phyloP scores from a whole-genome alignment of 2,113 vertebrate genomes.

The Plecotus auritus region DNA sequence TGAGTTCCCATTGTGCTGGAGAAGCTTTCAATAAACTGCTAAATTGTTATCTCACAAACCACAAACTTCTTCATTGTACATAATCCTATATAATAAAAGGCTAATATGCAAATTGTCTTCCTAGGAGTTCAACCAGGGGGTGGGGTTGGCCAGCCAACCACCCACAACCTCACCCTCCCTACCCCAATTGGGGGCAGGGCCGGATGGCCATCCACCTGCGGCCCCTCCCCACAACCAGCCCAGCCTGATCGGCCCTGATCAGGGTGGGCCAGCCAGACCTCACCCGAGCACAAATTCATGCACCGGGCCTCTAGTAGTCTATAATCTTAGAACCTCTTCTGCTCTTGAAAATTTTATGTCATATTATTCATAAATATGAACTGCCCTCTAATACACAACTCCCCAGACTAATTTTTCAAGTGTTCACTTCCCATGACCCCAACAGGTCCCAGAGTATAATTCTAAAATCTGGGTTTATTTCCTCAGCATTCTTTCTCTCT shows the following conservation, averaged over 20 bases:
- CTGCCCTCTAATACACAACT: background rate
- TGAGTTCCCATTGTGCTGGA: background rate
- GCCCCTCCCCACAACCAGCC: too few relatives aligned
- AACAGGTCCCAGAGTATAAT: background rate
- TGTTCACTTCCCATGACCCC: background rate
- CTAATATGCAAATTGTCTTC: too few relatives aligned
- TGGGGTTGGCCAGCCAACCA: too few relatives aligned
- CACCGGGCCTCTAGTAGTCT: background rate
- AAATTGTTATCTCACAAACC: background rate
- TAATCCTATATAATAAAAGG: too few relatives aligned
- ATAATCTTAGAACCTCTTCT: background rate
- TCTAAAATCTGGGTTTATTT: conserved; percentile 1
- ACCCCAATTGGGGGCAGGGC: too few relatives aligned
- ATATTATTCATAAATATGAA: background rate
- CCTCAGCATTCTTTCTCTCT: background rate
- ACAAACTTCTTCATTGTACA: background rate
- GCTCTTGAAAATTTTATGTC: background rate
- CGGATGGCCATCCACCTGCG: too few relatives aligned
- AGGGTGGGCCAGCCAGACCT: too few relatives aligned
- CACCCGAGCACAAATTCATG: too few relatives aligned
- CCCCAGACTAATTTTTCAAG: background rate
- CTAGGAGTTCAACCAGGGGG: too few relatives aligned
- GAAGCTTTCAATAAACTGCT: background rate
- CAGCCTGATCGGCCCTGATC: too few relatives aligned
- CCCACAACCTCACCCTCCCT: too few relatives aligned